These are phyloP conservation scores for Natrix natrix DNA, from an alignment of 2,797 vertebrate species.

Conservation along the genomic window DNA sequence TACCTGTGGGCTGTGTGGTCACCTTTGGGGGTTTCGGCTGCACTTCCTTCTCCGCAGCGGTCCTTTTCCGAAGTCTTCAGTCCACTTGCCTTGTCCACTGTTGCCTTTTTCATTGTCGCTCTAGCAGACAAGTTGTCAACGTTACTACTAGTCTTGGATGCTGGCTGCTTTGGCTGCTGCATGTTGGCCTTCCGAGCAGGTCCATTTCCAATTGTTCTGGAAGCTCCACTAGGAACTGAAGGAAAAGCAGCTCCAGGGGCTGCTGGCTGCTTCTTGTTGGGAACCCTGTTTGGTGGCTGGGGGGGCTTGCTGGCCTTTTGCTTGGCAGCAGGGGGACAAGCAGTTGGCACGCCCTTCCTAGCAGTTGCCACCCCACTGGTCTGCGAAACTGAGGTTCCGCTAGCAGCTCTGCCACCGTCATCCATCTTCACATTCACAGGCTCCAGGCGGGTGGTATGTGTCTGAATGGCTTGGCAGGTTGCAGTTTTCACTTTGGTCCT, in stretches of 20 bases:
- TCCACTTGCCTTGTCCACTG: background rate
- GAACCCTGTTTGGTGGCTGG: background rate
- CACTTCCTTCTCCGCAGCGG: background rate
- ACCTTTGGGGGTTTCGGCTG: background rate
- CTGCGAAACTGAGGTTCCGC: background rate
- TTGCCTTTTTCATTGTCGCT: background rate
- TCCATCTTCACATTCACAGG: constrained; percentile 17
- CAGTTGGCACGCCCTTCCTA: background rate
- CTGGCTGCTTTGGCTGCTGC: background rate
- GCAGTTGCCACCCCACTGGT: background rate
- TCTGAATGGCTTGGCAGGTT: background rate
- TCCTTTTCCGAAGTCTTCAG: background rate
- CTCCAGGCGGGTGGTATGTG: background rate
- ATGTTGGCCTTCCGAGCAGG: background rate
- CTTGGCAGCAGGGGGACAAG: background rate
- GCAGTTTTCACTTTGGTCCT: background rate
- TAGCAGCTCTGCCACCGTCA: background rate
- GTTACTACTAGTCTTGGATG: background rate
- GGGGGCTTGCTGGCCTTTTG: background rate
- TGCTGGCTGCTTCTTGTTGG: background rate
- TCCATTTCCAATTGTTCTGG: constrained; percentile 11
- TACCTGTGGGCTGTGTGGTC: background rate
- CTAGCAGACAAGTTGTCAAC: background rate
- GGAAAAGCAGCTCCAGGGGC: background rate
- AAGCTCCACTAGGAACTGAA: background rate